Conservation (phyloP, 2,113 vertebrate genomes). For the Megalops atlanticus region DNA sequence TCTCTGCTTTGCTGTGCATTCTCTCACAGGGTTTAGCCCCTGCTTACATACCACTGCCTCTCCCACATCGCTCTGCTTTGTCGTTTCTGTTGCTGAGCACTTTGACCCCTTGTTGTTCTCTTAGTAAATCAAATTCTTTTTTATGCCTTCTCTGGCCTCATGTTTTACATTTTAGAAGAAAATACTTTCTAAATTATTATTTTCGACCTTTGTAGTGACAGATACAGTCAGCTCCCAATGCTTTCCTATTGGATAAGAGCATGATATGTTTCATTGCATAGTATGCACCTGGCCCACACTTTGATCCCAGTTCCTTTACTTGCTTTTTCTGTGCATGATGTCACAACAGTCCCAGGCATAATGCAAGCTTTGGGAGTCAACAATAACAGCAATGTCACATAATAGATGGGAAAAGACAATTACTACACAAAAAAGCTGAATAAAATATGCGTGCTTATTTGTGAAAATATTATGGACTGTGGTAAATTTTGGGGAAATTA, state of each 20-base stretch:
- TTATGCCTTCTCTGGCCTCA: neutral
- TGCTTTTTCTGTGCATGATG: neutral
- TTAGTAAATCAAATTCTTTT: neutral
- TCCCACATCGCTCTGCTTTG: neutral
- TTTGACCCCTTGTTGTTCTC: neutral
- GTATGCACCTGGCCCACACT: neutral
- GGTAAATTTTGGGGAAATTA: too few relatives aligned
- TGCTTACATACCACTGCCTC: neutral
- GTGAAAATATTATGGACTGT: too few relatives aligned
- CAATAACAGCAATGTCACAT: neutral
- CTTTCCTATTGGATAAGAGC: neutral
- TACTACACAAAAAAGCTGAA: too few relatives aligned
- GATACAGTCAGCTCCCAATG: too few relatives aligned
- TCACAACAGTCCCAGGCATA: neutral
- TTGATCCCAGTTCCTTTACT: neutral
- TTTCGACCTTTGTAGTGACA: neutral
- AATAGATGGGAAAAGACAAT: neutral
- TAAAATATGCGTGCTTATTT: too few relatives aligned
- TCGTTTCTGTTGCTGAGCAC: neutral
- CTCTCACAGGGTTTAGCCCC: neutral
- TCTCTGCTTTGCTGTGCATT: slow-evolving; percentile 1
- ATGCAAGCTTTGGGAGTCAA: neutral
- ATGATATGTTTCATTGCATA: neutral
- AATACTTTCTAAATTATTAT: neutral
- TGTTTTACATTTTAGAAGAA: neutral